A percentile compares a stretch with the other conserved stretches of the same genome.
Evolutionary conservation across 2,888 invertebrate genomes (phyloP).

Genomic region (Plagiodera versicolora): DNA sequence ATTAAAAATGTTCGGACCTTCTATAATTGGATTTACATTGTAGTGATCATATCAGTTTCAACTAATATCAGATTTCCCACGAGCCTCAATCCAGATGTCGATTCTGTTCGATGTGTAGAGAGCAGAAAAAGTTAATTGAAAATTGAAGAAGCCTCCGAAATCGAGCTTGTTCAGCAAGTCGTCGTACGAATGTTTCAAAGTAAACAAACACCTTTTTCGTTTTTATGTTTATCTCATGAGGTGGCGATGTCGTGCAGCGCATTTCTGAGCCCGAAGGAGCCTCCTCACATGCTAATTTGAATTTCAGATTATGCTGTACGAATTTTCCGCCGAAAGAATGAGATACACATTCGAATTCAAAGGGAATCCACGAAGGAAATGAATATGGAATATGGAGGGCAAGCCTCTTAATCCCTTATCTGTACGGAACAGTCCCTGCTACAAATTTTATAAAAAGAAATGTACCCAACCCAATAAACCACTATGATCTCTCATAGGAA

Average conservation of each 20-base stretch:
- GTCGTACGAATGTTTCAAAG: too few species aligned
- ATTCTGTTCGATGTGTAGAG: neutral
- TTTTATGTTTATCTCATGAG: neutral
- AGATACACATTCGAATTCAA: slow-evolving; percentile 14
- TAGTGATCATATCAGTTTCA: neutral
- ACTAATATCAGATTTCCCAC: neutral
- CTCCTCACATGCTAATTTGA: slow-evolving; percentile 23
- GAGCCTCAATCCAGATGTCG: neutral
- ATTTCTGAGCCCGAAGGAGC: neutral
- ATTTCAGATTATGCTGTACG: slow-evolving; percentile 22
- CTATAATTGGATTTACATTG: neutral
- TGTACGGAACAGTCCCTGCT: slow-evolving; percentile 22
- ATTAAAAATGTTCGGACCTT: neutral
- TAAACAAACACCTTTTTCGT: too few species aligned
- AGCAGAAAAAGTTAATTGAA: too few species aligned
- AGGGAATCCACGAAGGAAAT: slow-evolving; percentile 13
- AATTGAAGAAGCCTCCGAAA: too few species aligned
- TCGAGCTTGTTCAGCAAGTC: too few species aligned
- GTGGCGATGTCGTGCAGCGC: neutral
- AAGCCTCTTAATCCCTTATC: slow-evolving; percentile 14
- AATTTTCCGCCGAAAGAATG: slow-evolving; percentile 11
- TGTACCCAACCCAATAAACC: neutral
- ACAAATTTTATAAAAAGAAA: slow-evolving; percentile 20
- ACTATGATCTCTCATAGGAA: too few species aligned
- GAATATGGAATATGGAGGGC: slow-evolving; percentile 16